Percentiles rank a stretch among this genome's conserved stretches.
These are phyloP conservation scores for Platyura marginata DNA, from an alignment of 1,140 invertebrate genomes.

Conservation along the genomic window DNA sequence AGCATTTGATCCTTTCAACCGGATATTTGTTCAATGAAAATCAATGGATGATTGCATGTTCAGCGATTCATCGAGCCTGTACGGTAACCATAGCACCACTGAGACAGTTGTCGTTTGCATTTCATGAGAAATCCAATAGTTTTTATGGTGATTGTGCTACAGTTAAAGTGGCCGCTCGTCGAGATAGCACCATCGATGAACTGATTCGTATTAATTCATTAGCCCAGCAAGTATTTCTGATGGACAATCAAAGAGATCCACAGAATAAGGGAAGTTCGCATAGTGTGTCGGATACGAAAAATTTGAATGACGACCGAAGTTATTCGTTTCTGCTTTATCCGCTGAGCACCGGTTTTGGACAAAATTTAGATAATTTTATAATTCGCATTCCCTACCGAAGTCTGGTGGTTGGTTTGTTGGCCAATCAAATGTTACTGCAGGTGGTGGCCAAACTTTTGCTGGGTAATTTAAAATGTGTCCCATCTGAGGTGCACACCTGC, in stretches of 20 bases:
- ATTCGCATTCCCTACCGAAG: constrained; percentile 70
- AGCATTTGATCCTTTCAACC: constrained; percentile 67
- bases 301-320: constrained; percentile 52
- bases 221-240: constrained; percentile 60
- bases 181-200: constrained; percentile 64
- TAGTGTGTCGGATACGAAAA: constrained; percentile 10
- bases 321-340: constrained; percentile 82
- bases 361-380: constrained; percentile 61
- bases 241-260: constrained; percentile 27
- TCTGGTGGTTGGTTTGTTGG: constrained; percentile 69
- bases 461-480: constrained; percentile 32
- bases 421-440: constrained; percentile 81
- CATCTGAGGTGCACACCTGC: constrained; percentile 22
- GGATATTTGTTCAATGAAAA: constrained; percentile 58
- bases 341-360: constrained; percentile 45
- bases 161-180: constrained; percentile 78
- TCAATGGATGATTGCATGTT: constrained; percentile 71
- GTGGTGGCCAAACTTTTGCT: constrained; percentile 73
- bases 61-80: constrained; percentile 59
- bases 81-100: constrained; percentile 66
- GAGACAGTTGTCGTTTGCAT: constrained; percentile 69
- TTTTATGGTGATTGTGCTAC: constrained; percentile 85
- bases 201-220: constrained; percentile 65
- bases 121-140: constrained; percentile 73
- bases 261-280: constrained; percentile 5